A percentile compares a stretch with the other conserved stretches of the same genome.
These are phyloP conservation scores for Vombatus ursinus DNA, from an alignment of 2,113 vertebrate species.

Conservation along the genomic window DNA sequence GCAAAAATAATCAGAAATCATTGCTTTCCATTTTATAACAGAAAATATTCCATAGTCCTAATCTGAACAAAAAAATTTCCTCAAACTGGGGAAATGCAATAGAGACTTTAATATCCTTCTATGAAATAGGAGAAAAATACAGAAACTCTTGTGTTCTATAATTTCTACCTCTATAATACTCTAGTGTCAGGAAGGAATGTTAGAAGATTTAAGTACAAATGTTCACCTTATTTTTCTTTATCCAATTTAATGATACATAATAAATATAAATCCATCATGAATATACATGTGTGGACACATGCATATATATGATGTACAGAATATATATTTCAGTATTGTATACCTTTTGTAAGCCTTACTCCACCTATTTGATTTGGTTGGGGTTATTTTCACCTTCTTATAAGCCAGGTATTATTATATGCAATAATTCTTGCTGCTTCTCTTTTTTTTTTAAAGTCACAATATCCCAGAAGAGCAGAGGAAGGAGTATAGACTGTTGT, in stretches of 20 bases:
- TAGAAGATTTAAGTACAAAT: not conserved
- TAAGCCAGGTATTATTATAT: not conserved
- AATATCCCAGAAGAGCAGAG: not conserved
- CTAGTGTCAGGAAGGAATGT: not conserved
- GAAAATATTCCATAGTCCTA: not conserved
- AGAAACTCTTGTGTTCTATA: not conserved
- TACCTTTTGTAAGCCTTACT: not conserved
- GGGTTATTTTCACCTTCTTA: not conserved
- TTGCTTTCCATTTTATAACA: not conserved
- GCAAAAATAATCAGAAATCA: not conserved
- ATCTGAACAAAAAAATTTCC: not conserved
- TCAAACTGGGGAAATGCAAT: not conserved
- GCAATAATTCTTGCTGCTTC: not conserved
- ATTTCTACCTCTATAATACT: not conserved
- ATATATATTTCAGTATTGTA: not conserved
- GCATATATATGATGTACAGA: not conserved
- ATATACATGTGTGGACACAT: not conserved
- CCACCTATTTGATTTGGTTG: not conserved
- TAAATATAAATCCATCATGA: not conserved
- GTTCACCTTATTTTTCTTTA: not conserved
- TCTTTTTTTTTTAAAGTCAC: not conserved
- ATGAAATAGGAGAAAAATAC: not conserved
- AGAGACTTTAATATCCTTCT: not conserved
- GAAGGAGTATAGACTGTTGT: not conserved
- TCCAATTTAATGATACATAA: not conserved